Conservation (phyloP, 1,140 invertebrate species). For the Odontomachus brunneus region DNA sequence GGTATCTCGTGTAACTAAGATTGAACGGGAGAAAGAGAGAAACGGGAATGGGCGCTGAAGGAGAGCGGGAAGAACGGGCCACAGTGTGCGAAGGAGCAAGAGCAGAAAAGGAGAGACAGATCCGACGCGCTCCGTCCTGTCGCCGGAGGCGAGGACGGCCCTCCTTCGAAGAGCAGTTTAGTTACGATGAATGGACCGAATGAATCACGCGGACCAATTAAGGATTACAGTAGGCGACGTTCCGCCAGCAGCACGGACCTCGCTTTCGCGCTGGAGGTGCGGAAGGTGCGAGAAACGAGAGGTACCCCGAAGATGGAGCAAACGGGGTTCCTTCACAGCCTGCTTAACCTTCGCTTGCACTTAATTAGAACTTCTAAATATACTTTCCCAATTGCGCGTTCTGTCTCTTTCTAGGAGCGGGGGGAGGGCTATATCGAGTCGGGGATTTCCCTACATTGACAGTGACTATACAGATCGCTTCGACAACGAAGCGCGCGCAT, state of each 20-base stretch:
- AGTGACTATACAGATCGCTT: neutral
- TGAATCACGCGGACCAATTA: slow-evolving; percentile 84
- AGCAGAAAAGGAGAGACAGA: slow-evolving; percentile 38
- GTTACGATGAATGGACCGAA: slow-evolving; percentile 82
- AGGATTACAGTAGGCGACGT: slow-evolving; percentile 78
- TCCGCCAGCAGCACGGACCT: neutral
- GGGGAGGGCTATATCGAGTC: neutral
- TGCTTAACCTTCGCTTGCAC: slow-evolving; percentile 67
- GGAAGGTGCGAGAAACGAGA: slow-evolving; percentile 46
- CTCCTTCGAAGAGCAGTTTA: slow-evolving; percentile 72
- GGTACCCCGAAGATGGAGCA: slow-evolving; percentile 3
- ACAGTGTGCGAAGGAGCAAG: slow-evolving; percentile 19
- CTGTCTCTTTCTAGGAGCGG: slow-evolving; percentile 26
- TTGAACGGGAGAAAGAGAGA: slow-evolving; percentile 34
- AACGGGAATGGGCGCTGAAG: neutral
- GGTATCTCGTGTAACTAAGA: slow-evolving; percentile 66
- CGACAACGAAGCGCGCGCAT: neutral
- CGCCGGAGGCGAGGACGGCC: slow-evolving; percentile 74
- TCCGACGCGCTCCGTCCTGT: slow-evolving; percentile 69
- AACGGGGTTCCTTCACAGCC: slow-evolving; percentile 58
- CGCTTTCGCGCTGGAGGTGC: slow-evolving; percentile 7
- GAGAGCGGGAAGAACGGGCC: slow-evolving; percentile 26
- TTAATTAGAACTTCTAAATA: slow-evolving; percentile 72
- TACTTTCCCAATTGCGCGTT: slow-evolving; percentile 50
- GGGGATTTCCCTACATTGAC: neutral